Base-by-base conservation (phyloP, 2,113 vertebrate species). In the Ibidorhyncha struthersii region DNA sequence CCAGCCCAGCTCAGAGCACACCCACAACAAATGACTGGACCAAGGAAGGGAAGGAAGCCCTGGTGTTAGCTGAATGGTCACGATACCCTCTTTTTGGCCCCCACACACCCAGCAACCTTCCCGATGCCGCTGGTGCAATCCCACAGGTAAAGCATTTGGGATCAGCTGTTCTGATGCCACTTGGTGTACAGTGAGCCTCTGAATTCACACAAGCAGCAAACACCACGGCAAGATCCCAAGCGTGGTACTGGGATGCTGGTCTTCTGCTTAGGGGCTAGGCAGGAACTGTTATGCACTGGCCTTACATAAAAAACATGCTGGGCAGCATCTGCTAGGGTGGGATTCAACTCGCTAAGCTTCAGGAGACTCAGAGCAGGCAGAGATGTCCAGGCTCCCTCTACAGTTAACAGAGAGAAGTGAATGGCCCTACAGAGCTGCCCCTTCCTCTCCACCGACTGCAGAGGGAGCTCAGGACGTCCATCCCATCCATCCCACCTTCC, bases 21-120 rank as follows among this genome's bases (percentile, higher is more conserved):
- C 11, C 56, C 40, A 14, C 50, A 21, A 62, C 22, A 45, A 38
- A n/a, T 0, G 0, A 9, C 1, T 0, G 17, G 29, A 45, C 14
- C 29, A 25, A 65, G 49, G 55, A 4, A 83, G 18, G 38, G 56
- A 66, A 53, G 34, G 58, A 67, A 34, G n/a, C n/a, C 30, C 58
- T 45, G 47, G 25, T 13, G 38, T 43, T 10, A 52, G 34, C 38
- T 19, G 12, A 43, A 50, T 4, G 32, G 26, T 22, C 26, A 12
- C 0, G 1, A 53, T 1, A 38, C 8, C 7, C 29, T 40, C 27
- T 65, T 30, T 65, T 30, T 41, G 27, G 27, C 7, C 25, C 36
- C 14, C 16, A 16, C n/a, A 17, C 52, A 53, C 50, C 26, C 20
- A 34, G 22, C 12, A 85, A 59, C 41, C 49, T 66, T 70, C 41